These are phyloP conservation scores for Hozukius guyotensis DNA, from an alignment of 2,797 vertebrate species.

Conservation along the genomic window DNA sequence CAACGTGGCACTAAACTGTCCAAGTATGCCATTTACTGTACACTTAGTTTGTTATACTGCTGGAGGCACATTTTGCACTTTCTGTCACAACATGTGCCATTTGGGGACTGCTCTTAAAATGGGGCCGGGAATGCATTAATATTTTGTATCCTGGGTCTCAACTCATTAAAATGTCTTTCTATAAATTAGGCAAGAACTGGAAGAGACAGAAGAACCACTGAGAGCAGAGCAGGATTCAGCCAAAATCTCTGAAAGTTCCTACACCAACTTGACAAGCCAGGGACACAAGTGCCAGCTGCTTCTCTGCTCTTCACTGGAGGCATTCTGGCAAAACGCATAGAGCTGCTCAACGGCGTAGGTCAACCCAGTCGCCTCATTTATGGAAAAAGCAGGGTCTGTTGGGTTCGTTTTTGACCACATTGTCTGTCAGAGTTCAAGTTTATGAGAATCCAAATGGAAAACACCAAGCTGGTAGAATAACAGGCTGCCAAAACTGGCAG, in stretches of 20 bases:
- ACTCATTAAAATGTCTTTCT: no score
- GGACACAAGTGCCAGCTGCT: slow-evolving; percentile 6
- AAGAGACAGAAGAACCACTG: not conserved
- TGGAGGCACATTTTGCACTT: not conserved
- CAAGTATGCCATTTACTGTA: slow-evolving; percentile 7
- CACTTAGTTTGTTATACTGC: not conserved
- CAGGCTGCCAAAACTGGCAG: not conserved
- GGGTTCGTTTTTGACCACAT: slow-evolving; percentile 3
- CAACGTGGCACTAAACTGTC: slow-evolving; percentile 6
- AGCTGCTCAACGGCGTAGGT: not conserved
- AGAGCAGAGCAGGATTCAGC: not conserved
- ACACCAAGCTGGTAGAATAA: not conserved
- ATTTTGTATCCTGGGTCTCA: no score
- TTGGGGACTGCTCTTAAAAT: not conserved
- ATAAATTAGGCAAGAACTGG: not conserved
- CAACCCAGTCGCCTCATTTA: slow-evolving; percentile 1
- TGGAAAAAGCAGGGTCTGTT: not conserved
- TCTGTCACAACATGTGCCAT: not conserved
- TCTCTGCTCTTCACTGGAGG: not conserved
- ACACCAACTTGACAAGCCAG: not conserved
- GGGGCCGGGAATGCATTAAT: no score
- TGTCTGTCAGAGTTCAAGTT: not conserved
- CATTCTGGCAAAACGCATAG: not conserved
- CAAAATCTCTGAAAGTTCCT: not conserved
- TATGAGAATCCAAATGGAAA: not conserved